Base-by-base conservation (phyloP, 2,888 invertebrate species). In the Schizotus pectinicornis region DNA sequence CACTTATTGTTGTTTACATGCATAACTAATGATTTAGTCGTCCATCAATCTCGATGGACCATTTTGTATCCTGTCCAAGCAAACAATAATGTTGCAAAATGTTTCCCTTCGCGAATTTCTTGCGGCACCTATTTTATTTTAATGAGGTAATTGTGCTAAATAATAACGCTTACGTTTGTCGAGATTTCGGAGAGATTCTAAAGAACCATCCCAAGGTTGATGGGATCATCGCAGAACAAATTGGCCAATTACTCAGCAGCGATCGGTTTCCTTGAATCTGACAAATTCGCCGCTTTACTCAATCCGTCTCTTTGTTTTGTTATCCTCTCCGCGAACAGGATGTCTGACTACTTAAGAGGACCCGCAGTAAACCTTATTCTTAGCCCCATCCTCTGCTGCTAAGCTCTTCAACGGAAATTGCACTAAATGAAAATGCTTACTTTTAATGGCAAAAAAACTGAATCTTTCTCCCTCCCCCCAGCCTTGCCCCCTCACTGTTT, bases 1-100 rank as follows among this genome's bases (percentile, higher is more conserved):
- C 66, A 63, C 61, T 68, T 68, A 71, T 69, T 69, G 69, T 68
- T 65, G 66, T 66, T 65, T 63, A 62, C 62, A 67, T 65, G 71
- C 70, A 69, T 72, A 67, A 70, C 70, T 70, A 67, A 70, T 72
- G 56, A 43, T 43, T 48, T 53, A 59, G 46, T 53, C 60, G 54
- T 57, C 35, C 35, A 62, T 62, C 59, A 61, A 55, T 59, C 56
- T 37, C 47, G 45, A 39, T 22, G 22, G 22, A 22, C 22, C 11
- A 35, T 42, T 43, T 46, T 46, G 14, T 30, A 34, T 46, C 46
- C 46, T 32, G 41, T 41, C 8, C 41, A 22, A 22, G 22, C 22
- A 3, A 22, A 22, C 22, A 22, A 22, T 22, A 22, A 22, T 3
- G 22, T 22, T 22, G 22, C 22, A 22, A 22, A 22, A 22, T 22